Percentiles rank a stretch among this genome's conserved stretches.
Evolutionary conservation across 2,888 invertebrate species (phyloP).

Genomic region (Dromius quadrimaculatus): DNA sequence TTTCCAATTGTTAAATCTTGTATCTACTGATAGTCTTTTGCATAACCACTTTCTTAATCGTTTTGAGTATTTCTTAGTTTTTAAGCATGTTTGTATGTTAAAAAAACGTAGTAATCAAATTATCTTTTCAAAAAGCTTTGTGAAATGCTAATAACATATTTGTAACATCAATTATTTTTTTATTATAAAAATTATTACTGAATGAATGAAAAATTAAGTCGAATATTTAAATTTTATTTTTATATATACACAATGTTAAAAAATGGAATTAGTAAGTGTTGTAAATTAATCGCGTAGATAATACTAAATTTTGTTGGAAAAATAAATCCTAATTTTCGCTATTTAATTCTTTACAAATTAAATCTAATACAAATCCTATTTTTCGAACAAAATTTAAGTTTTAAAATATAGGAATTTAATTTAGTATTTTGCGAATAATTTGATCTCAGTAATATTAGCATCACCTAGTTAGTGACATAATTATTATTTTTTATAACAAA

Average conservation of each 20-base stretch:
- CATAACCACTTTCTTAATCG: no score
- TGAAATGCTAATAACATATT: neutral
- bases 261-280: constrained; percentile 17
- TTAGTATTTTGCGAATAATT: constrained; percentile 42
- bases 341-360: constrained; percentile 2
- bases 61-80: no score
- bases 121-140: no score
- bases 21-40: no score
- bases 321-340: constrained; percentile 16
- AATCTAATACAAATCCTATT: constrained; percentile 22
- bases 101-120: no score
- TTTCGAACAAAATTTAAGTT: constrained; percentile 38
- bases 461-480: constrained; percentile 37
- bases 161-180: neutral
- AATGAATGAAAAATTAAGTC: no score
- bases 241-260: constrained; percentile 5
- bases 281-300: constrained; percentile 18
- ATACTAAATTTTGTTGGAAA: constrained; percentile 38
- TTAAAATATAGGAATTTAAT: constrained; percentile 25
- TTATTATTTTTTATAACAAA: constrained; percentile 43
- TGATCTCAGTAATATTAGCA: constrained; percentile 43
- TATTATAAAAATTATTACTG: no score
- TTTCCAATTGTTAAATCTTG: no score
- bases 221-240: neutral
- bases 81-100: no score